Base-by-base conservation (phyloP, 2,113 vertebrate genomes). In the Tupaia chinensis region DNA sequence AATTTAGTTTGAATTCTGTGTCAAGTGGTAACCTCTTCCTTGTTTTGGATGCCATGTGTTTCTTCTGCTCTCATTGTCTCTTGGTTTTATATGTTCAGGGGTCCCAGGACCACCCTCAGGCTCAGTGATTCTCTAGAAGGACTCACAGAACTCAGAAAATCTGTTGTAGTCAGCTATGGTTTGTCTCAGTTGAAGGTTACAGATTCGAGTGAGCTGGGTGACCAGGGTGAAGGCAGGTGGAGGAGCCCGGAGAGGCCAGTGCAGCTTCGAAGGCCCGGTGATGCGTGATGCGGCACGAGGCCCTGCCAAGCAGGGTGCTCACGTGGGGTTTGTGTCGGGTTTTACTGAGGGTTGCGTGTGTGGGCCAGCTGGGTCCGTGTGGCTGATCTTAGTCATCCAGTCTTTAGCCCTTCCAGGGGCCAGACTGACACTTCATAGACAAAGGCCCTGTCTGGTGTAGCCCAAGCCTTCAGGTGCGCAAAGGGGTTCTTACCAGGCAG, bases 121-220 rank as follows among this genome's bases (percentile, higher is more conserved):
- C 19, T 16, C 53, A 54, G 23, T 1, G 54, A 8, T 14, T 61
- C 2, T 0, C 22, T 22, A 2, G 60, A 16, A 68, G 1, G 70
- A 32, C 32, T 27, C 20, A 12, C 13, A 60, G 80, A 29, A 8
- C 58, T 63, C 16, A 77, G 90, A 29, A 23, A 16, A 44, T 29
- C 44, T 56, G 9, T 27, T 53, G 0, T 0, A 0, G 10, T 53
- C 0, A 12, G 5, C 29, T 11, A 19, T 0, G 0, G 92, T 20
- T 13, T 8, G 9, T 32, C 25, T 2, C 1, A 3, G 69, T 16
- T 0, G 1, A 23, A 44, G 66, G 20, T 15, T 15, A 12, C 54
- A 1, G 32, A 17, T 17, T 1, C 8, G 27, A 32, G 1, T 16
- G 16, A 29, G 77, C 27, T 1, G 2, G 44, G 44, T 44, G 44